These are phyloP conservation scores for Schizothorax lantsangensis DNA, from an alignment of 2,797 vertebrate genomes.

Conservation along the genomic window DNA sequence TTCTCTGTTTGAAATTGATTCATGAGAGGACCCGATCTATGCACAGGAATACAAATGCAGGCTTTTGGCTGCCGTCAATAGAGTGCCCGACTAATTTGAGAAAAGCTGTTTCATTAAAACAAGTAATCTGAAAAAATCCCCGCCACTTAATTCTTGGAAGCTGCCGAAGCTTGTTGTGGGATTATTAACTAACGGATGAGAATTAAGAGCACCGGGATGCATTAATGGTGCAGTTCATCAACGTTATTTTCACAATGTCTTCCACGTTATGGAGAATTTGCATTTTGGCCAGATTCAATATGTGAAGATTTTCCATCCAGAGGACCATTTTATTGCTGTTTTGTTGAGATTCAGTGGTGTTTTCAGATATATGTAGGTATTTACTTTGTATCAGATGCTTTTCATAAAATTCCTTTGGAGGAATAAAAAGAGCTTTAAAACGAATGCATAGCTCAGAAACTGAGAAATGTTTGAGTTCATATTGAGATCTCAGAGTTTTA, in stretches of 20 bases:
- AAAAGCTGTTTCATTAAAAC: constrained; percentile 61
- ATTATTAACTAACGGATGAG: constrained; percentile 49
- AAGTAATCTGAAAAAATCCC: constrained; percentile 48
- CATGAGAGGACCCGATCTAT: constrained; percentile 58
- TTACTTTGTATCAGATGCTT: neutral
- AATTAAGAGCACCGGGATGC: constrained; percentile 38
- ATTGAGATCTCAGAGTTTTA: neutral
- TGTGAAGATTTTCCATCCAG: neutral
- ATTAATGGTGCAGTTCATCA: constrained; percentile 35
- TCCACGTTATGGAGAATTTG: too few species aligned
- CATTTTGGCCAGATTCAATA: too few species aligned
- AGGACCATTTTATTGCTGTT: neutral
- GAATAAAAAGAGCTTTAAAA: neutral
- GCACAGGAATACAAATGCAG: constrained; percentile 62
- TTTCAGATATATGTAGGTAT: neutral
- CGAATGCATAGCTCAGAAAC: neutral
- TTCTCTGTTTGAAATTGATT: constrained; percentile 66
- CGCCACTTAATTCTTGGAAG: constrained; percentile 26
- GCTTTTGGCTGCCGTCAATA: constrained; percentile 57
- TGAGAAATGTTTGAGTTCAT: neutral
- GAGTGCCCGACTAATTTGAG: constrained; percentile 59
- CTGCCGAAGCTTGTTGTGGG: constrained; percentile 50
- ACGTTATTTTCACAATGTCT: constrained; percentile 33
- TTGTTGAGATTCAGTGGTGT: neutral
- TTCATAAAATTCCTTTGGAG: neutral